Evolutionary conservation across 2,113 vertebrate genomes (phyloP), one percentile per base, ranked within the genome.

Genomic region (human (Homo sapiens)): DNA sequence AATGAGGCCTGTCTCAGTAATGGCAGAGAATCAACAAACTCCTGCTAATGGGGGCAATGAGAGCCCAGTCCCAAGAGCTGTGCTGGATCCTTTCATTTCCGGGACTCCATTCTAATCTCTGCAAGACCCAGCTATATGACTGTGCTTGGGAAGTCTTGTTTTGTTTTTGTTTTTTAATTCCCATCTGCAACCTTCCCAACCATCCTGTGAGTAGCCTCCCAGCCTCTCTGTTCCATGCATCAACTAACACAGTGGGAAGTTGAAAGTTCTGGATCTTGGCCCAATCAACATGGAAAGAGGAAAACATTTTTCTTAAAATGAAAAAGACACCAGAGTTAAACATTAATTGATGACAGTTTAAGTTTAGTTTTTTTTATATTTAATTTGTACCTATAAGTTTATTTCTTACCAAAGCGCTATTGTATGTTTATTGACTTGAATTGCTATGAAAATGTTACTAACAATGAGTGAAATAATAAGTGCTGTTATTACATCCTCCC

Each of bases 301-400:
- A n/a, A 85, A 70, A 38, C 55, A 32, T 25, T 86, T 90, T 96
- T 90, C 70, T 87, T 40, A 68, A 85, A 92, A 75, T 50, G 35
- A 57, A 80, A 94, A 78, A n/a, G 52, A 94, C 88, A 79, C 48
- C 61, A 59, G 45, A 89, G 40, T 66, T 72, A 92, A 88, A 66
- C 59, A 35, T 38, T 57, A 61, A 59, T 17, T 76, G 89, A 52
- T 64, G 72, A 59, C 27, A 66, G 27, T 76, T 94, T 82, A 78
- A 84, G 66, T 81, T 78, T 94, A 16, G 6, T 68, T 52, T 25
- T 52, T 59, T 75, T 40, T 68, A 2, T 45, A 80, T 81, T 81
- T 40, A 20, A 61, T 57, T 85, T 72, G 3, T 43, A 73, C 4
- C 72, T 89, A 10, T 59, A 66, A 27, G 38, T n/a, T 75, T 93